These are phyloP conservation scores for Cotesia chilonis DNA, from an alignment of 1,140 invertebrate species.

Conservation along the genomic window DNA sequence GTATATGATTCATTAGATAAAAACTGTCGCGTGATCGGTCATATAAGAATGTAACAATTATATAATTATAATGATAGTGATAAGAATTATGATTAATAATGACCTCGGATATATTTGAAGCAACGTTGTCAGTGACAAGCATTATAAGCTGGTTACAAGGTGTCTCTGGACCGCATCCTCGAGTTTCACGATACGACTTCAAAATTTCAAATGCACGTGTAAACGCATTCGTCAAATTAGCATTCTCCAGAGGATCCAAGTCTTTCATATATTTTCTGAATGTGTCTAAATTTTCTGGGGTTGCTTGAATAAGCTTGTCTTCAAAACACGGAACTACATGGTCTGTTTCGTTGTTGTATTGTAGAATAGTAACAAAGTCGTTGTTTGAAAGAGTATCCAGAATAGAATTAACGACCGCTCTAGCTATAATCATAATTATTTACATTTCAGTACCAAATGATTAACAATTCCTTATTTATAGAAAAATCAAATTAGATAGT, in stretches of 20 bases:
- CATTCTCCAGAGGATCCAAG: conserved; percentile 79
- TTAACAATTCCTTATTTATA: no score
- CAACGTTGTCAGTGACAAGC: conserved; percentile 98
- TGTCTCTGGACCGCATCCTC: conserved; percentile 68
- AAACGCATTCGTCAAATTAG: conserved; percentile 88
- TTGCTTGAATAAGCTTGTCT: conserved; percentile 87
- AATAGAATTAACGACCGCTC: conserved; percentile 83
- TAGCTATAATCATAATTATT: conserved; percentile 65
- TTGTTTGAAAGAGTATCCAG: conserved; percentile 97
- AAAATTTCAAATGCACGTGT: conserved; percentile 86
- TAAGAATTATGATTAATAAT: neutral
- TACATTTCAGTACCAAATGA: no score
- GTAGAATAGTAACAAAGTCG: conserved; percentile 94
- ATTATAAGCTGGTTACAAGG: conserved; percentile 97
- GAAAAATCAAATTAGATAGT: conserved; percentile 65
- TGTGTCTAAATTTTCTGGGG: conserved; percentile 85
- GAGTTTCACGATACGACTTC: conserved; percentile 69
- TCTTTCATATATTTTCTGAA: conserved; percentile 78
- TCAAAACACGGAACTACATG: conserved; percentile 84
- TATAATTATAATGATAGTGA: conserved; percentile 10
- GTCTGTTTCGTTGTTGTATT: conserved; percentile 73
- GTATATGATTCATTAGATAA: neutral
- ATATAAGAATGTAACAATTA: neutral
- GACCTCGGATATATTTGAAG: conserved; percentile 83
- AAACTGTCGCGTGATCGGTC: no score